These are phyloP conservation scores for Scotopteryx bipunctaria DNA, from an alignment of 2,888 invertebrate genomes.

Conservation along the genomic window DNA sequence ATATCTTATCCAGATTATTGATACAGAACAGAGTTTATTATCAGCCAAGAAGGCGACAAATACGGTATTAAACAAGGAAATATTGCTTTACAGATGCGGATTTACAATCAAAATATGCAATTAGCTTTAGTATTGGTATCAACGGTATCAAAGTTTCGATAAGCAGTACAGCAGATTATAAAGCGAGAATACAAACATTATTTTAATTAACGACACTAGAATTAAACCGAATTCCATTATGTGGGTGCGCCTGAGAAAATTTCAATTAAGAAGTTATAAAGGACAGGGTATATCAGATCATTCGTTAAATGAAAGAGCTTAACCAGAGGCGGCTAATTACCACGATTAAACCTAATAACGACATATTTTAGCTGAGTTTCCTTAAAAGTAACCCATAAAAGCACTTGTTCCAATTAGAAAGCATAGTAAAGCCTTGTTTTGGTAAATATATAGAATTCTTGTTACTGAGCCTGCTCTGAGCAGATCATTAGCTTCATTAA, in stretches of 20 bases:
- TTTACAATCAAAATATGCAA: slow-evolving; percentile 22
- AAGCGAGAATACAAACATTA: slow-evolving; percentile 31
- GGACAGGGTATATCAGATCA: slow-evolving; percentile 36
- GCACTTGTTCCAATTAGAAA: slow-evolving; percentile 60
- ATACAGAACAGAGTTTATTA: slow-evolving; percentile 5
- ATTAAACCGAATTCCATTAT: slow-evolving; percentile 33
- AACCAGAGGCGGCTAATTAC: slow-evolving; percentile 51
- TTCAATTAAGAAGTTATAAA: slow-evolving; percentile 54
- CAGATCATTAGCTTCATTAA: slow-evolving; percentile 41
- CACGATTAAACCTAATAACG: slow-evolving; percentile 52
- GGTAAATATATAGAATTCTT: slow-evolving; percentile 44
- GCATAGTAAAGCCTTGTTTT: slow-evolving; percentile 46
- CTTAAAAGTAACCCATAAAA: slow-evolving; percentile 50
- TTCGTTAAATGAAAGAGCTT: slow-evolving; percentile 22
- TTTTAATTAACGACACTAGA: slow-evolving; percentile 32
- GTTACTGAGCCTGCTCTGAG: slow-evolving; percentile 40
- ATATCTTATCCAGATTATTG: slow-evolving; percentile 13
- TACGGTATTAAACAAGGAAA: slow-evolving; percentile 12
- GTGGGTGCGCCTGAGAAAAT: slow-evolving; percentile 56
- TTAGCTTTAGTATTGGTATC: slow-evolving; percentile 22
- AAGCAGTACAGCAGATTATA: slow-evolving; percentile 30
- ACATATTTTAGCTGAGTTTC: slow-evolving; percentile 44
- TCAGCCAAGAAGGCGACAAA: slow-evolving; percentile 13
- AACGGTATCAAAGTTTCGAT: slow-evolving; percentile 29
- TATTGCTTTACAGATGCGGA: slow-evolving; percentile 17